These are phyloP conservation scores for Manis crassicaudata DNA, from an alignment of 2,797 vertebrate genomes.

Conservation along the genomic window DNA sequence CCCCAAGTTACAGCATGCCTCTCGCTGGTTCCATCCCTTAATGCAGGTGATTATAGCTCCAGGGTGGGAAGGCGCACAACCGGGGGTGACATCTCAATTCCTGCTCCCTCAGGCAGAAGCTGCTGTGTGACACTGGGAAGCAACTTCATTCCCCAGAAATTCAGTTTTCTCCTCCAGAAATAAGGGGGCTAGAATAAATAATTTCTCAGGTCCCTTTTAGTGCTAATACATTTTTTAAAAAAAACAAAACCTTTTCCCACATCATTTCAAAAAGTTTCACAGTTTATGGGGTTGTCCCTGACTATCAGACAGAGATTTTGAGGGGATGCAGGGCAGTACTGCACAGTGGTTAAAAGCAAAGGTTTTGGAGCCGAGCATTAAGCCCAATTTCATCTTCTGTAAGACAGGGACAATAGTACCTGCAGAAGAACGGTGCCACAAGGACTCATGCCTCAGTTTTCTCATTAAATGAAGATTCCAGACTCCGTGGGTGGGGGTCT, in stretches of 20 bases:
- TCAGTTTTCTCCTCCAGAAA: background rate
- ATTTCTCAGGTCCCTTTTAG: background rate
- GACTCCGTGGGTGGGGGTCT: background rate
- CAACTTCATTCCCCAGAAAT: background rate
- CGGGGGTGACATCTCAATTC: background rate
- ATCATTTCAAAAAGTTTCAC: background rate
- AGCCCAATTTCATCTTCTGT: background rate
- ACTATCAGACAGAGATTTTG: background rate
- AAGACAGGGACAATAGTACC: background rate
- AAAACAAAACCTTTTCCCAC: background rate
- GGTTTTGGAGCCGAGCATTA: background rate
- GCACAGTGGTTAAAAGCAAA: background rate
- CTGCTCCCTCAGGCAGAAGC: background rate
- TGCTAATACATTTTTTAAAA: background rate
- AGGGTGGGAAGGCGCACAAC: background rate
- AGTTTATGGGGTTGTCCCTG: background rate
- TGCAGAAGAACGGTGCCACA: background rate
- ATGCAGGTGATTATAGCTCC: background rate
- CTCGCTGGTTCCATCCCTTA: background rate
- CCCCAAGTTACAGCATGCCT: background rate
- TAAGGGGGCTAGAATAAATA: background rate
- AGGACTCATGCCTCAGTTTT: background rate
- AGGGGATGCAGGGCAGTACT: background rate
- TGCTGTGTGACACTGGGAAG: background rate
- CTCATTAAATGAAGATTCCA: background rate